Conservation (phyloP, 2,797 vertebrate genomes). For the Enteromius paludinosus region DNA sequence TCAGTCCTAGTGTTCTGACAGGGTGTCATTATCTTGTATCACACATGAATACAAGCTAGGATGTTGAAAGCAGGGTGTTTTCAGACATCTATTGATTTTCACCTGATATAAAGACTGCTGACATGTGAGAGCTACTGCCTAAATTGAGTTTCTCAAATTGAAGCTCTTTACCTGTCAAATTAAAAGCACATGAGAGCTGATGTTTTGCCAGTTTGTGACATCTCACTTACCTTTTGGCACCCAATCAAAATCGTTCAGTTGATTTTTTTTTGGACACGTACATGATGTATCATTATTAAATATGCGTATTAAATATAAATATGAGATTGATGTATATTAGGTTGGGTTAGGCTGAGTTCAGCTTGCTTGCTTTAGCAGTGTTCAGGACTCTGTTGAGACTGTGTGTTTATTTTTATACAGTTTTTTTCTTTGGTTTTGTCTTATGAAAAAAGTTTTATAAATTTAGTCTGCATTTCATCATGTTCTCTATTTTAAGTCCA, state of each 20-base stretch:
- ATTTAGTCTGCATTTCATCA: not conserved
- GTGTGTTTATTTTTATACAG: not conserved
- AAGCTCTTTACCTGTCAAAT: slow-evolving; percentile 54
- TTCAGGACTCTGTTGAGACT: slow-evolving; percentile 14
- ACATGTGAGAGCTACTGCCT: slow-evolving; percentile 47
- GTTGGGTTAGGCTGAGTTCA: slow-evolving; percentile 30
- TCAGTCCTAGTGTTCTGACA: slow-evolving; percentile 49
- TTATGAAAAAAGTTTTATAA: not conserved
- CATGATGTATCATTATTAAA: slow-evolving; percentile 53
- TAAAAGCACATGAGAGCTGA: slow-evolving; percentile 49
- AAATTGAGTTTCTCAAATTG: slow-evolving; percentile 59
- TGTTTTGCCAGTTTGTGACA: slow-evolving; percentile 47
- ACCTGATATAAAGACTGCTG: slow-evolving; percentile 57
- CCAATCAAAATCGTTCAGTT: slow-evolving; percentile 47
- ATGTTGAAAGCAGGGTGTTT: slow-evolving; percentile 44
- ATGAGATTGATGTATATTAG: slow-evolving; percentile 52
- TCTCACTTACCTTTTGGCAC: slow-evolving; percentile 46
- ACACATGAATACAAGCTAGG: slow-evolving; percentile 41
- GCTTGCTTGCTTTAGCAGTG: slow-evolving; percentile 5
- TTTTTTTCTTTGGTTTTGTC: not conserved
- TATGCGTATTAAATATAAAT: slow-evolving; percentile 38
- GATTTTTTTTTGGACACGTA: slow-evolving; percentile 43
- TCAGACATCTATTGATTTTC: slow-evolving; percentile 60
- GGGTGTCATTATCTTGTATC: slow-evolving; percentile 52
- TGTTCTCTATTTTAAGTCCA: not conserved